Evolutionary conservation across 2,888 invertebrate species (phyloP), one percentile per base, ranked within the genome.

Genomic region (Nemurella pictetii): DNA sequence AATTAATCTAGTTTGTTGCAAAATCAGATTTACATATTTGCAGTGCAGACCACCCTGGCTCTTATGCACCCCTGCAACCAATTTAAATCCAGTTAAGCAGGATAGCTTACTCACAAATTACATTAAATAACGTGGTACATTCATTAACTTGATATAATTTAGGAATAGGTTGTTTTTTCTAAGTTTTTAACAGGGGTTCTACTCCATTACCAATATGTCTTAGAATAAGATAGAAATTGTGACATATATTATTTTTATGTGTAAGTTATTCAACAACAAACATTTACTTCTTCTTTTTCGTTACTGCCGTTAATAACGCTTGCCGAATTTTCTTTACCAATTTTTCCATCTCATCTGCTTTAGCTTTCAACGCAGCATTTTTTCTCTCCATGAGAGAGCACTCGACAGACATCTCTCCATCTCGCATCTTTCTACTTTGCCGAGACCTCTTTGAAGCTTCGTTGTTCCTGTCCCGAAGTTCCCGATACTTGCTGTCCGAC

Each of bases 401-500:
- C 86, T 91, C 89, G 83, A 90, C 89, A 87, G 91, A 90, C 92
- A 93, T 93, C 88, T 94, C 93, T 26, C 87, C 87, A 87, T 94
- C 93, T 86, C 92, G 92, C 0, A 90, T 89, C 90, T 95, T 95
- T 87, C 95, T 92, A 88, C 95, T 95, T 91, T 94, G 93, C 87
- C 95, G 91, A 0, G 95, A 95, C 87, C 94, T 93, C 87, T 95
- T 92, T 75, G 95, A 95, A 77, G 95, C 95, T 90, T 95, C 95
- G 89, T 96, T 96, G 90, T 96, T 96, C 89, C 95, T 95, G 88
- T 95, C 94, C 85, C 96, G 91, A 87, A 94, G 91, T 88, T 95
- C 94, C 83, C 94, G 91, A 89, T 95, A 95, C 87, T 92, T 93
- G 80, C 80, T 55, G 55, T 82, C 82, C 3, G 82, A 82, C 25